Evolutionary conservation across 2,797 vertebrate genomes (phyloP).

Genomic region (Sebastes hopkinsi): DNA sequence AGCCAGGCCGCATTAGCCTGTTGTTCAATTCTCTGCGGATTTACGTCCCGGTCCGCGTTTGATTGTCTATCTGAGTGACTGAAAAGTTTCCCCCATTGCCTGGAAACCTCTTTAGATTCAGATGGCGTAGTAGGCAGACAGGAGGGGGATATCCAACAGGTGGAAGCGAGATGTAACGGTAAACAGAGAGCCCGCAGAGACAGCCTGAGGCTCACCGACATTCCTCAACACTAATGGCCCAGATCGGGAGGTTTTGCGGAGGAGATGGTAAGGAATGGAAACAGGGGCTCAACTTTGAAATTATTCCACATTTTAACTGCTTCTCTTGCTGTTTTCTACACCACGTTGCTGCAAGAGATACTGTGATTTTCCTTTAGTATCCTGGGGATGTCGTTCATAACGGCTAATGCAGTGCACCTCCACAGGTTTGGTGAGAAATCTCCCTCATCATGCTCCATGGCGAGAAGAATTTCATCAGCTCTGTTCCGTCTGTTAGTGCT

Average conservation of each 20-base stretch:
- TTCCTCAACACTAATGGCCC: slow-evolving; percentile 42
- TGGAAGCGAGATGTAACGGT: slow-evolving; percentile 56
- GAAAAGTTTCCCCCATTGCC: slow-evolving; percentile 15
- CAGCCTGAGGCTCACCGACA: slow-evolving; percentile 39
- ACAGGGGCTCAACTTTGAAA: slow-evolving; percentile 23
- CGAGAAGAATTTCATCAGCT: slow-evolving; percentile 11
- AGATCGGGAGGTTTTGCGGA: background rate
- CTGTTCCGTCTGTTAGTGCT: background rate
- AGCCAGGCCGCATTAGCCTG: background rate
- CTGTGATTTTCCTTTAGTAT: slow-evolving; percentile 19
- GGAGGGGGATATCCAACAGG: slow-evolving; percentile 53
- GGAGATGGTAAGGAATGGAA: slow-evolving; percentile 17
- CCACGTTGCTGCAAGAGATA: background rate
- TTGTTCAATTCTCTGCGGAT: slow-evolving; percentile 5
- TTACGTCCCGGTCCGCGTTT: background rate
- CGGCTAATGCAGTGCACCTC: slow-evolving; percentile 14
- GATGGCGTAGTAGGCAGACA: slow-evolving; percentile 13
- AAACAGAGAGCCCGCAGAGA: slow-evolving; percentile 47
- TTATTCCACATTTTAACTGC: slow-evolving; percentile 8
- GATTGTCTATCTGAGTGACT: slow-evolving; percentile 6
- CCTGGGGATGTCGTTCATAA: slow-evolving; percentile 6
- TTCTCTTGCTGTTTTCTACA: background rate
- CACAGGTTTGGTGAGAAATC: background rate
- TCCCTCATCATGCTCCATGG: background rate
- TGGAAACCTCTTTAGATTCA: slow-evolving; percentile 34